phyloP scores from a whole-genome alignment of 2,888 invertebrate genomes.

The Xanthia icteritia region DNA sequence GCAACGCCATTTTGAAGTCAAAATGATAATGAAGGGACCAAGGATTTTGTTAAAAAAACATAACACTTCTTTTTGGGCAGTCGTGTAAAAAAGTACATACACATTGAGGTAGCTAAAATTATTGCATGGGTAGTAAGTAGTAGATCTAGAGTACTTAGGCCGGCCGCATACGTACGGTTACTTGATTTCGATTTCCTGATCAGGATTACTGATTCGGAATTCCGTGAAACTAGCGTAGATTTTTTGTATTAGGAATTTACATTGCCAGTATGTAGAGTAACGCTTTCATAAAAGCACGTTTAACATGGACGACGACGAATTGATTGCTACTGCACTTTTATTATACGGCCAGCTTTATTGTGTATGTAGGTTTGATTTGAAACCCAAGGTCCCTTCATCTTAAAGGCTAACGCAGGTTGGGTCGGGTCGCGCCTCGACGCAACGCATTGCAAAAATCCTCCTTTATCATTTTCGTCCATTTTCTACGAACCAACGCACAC shows the following conservation, averaged over 20 bases:
- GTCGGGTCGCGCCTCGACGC: no score
- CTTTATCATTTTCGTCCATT: no score
- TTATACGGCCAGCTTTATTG: neutral
- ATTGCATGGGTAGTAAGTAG: neutral
- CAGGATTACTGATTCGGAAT: no score
- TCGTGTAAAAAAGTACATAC: neutral
- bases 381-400: neutral
- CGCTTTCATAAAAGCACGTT: no score
- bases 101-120: neutral
- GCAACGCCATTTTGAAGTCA: neutral
- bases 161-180: no score
- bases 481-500: neutral
- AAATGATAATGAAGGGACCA: neutral
- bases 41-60: neutral
- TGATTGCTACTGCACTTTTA: no score
- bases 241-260: no score
- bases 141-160: neutral
- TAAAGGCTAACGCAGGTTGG: neutral
- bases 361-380: neutral
- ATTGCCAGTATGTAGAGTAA: no score
- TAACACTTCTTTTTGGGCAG: no score
- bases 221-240: no score
- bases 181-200: no score
- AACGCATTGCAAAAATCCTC: neutral
- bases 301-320: no score